Conservation (phyloP, 64 coral and sea anemone species). For the Astreopora myriophthalma region DNA sequence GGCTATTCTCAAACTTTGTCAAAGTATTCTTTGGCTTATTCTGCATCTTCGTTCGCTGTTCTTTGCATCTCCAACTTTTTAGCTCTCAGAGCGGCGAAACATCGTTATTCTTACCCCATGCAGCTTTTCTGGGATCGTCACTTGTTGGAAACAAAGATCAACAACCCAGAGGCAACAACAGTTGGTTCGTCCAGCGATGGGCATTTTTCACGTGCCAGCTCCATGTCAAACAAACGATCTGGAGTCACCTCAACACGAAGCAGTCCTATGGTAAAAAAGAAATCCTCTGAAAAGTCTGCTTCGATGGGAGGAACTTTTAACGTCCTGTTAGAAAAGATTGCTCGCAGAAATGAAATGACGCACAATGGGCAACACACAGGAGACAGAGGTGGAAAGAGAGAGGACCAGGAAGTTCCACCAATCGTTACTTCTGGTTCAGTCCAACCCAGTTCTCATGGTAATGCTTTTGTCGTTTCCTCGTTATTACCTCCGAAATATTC, state of each 20-base stretch:
- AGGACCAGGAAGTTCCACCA: background rate
- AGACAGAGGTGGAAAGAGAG: background rate
- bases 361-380: background rate
- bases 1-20: background rate
- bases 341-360: background rate
- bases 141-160: background rate
- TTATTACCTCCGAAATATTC: background rate
- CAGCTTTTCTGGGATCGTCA: background rate
- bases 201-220: background rate
- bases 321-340: background rate
- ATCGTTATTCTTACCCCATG: background rate
- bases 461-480: background rate
- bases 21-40: background rate
- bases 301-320: background rate
- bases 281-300: background rate
- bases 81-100: background rate
- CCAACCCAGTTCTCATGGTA: background rate
- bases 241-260: background rate
- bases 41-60: background rate
- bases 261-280: background rate
- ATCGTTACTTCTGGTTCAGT: background rate
- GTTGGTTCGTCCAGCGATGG: background rate
- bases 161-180: slow-evolving; percentile 1
- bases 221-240: background rate
- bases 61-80: background rate